phyloP scores from a whole-genome alignment of 2,888 invertebrate genomes.

The Agapostemon virescens region DNA sequence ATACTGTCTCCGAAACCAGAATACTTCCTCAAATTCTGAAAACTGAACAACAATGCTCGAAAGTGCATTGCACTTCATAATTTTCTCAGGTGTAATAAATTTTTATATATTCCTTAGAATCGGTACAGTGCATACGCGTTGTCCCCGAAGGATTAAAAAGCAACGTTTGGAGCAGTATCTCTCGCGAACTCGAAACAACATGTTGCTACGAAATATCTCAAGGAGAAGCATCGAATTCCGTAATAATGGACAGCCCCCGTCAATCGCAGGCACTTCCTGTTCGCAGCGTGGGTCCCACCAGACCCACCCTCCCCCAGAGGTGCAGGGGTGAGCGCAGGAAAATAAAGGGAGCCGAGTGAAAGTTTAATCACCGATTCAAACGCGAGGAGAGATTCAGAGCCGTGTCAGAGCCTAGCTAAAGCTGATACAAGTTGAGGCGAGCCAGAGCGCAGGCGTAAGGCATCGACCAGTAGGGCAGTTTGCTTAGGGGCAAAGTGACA shows the following conservation, averaged over 20 bases:
- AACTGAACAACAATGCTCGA: too few species aligned
- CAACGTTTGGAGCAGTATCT: background rate
- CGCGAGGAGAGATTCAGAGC: conserved; percentile 16
- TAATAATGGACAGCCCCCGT: background rate
- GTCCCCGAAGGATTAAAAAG: background rate
- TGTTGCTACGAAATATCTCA: background rate
- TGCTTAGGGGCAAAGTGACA: conserved; percentile 61
- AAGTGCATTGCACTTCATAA: too few species aligned
- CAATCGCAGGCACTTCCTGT: conserved; percentile 8
- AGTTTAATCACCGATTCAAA: conserved; percentile 55
- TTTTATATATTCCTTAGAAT: too few species aligned
- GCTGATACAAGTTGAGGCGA: conserved; percentile 2
- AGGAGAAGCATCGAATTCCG: background rate
- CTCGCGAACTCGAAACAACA: background rate
- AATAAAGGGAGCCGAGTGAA: conserved; percentile 33
- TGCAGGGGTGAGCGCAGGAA: conserved; percentile 2
- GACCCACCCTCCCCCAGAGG: background rate
- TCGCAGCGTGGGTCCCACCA: background rate
- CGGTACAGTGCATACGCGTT: background rate
- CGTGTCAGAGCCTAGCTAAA: conserved; percentile 19
- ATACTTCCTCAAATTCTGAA: too few species aligned
- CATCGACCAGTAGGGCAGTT: conserved; percentile 70
- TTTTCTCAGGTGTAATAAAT: too few species aligned
- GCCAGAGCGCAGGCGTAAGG: conserved; percentile 67
- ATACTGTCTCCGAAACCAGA: too few species aligned